Conservation (phyloP, 2,888 invertebrate species). For the Hydraecia micacea region DNA sequence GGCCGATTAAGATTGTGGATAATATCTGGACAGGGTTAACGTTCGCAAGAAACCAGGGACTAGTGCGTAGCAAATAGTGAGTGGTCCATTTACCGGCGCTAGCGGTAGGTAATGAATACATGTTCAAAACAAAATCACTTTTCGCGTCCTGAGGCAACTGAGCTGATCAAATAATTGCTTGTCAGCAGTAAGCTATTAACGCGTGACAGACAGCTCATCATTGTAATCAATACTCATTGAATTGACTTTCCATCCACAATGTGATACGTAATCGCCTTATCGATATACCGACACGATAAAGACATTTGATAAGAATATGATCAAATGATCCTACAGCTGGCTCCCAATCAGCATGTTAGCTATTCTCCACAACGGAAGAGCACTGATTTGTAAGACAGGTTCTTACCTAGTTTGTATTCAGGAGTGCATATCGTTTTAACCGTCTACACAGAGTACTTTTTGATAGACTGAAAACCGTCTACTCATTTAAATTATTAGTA, state of each 20-base stretch:
- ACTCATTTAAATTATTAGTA: too few relatives aligned
- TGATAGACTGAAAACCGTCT: too few relatives aligned
- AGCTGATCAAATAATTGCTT: slow-evolving; percentile 13
- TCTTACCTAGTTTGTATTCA: too few relatives aligned
- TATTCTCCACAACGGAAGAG: not conserved
- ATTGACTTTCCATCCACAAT: not conserved
- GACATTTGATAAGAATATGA: slow-evolving; percentile 8
- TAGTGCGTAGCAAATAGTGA: not conserved
- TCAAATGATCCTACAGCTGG: not conserved
- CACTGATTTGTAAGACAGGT: too few relatives aligned
- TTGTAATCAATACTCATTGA: not conserved
- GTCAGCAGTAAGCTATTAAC: slow-evolving; percentile 15
- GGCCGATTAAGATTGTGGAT: not conserved
- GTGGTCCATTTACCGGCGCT: not conserved
- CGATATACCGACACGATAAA: not conserved
- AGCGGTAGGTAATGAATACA: not conserved
- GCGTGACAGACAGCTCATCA: not conserved
- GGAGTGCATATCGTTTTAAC: too few relatives aligned
- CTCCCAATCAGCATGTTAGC: not conserved
- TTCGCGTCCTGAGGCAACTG: slow-evolving; percentile 2
- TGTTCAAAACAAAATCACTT: slow-evolving; percentile 9
- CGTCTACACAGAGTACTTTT: too few relatives aligned
- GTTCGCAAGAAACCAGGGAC: not conserved
- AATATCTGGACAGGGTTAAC: not conserved
- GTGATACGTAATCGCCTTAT: slow-evolving; percentile 1